These are phyloP conservation scores for Netelia melanura DNA, from an alignment of 2,888 invertebrate genomes.

Conservation along the genomic window DNA sequence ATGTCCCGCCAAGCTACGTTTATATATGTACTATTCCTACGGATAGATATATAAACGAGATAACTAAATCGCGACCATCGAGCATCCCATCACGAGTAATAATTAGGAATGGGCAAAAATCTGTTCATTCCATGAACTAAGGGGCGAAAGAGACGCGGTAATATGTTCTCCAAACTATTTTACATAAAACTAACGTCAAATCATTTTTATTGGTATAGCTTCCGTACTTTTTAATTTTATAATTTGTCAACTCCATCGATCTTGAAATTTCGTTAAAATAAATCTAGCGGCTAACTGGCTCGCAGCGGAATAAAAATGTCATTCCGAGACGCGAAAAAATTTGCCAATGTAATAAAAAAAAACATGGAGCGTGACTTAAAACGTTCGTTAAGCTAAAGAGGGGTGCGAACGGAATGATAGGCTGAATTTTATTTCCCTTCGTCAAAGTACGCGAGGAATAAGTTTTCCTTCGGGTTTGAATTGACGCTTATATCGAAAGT, in stretches of 20 bases:
- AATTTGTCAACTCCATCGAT: too few species aligned
- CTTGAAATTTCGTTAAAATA: too few species aligned
- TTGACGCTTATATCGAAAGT: conserved; percentile 14
- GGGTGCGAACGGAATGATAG: not conserved
- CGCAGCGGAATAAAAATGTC: too few species aligned
- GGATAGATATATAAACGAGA: conserved; percentile 3
- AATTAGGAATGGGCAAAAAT: conserved; percentile 73
- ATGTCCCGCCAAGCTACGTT: conserved; percentile 46
- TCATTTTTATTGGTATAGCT: too few species aligned
- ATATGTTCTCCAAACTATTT: too few species aligned
- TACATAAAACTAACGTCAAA: too few species aligned
- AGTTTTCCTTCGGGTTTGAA: not conserved
- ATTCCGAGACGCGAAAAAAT: too few species aligned
- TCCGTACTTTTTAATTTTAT: too few species aligned
- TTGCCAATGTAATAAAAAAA: not conserved
- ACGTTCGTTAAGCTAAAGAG: not conserved
- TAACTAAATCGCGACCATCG: conserved; percentile 63
- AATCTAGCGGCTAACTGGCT: too few species aligned
- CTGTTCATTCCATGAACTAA: conserved; percentile 40
- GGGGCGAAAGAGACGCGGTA: not conserved
- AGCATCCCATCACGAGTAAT: conserved; percentile 73
- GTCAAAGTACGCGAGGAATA: not conserved
- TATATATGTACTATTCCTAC: conserved; percentile 2
- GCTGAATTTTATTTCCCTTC: not conserved
- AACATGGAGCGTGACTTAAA: not conserved